phyloP scores from a whole-genome alignment of 2,797 vertebrate genomes.

The Enteromius afrohamiltoni region DNA sequence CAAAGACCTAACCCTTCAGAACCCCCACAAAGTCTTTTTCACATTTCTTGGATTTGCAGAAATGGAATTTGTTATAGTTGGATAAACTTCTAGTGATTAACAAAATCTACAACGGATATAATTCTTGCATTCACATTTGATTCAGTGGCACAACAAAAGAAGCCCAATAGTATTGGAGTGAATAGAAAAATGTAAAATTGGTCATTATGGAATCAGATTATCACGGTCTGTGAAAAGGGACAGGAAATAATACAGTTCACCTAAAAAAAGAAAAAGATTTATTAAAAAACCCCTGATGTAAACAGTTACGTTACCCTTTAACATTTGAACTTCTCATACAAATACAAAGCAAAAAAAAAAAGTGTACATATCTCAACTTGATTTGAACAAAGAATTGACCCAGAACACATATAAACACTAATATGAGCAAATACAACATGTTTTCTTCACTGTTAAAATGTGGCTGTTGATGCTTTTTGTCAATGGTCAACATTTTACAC shows the following conservation, averaged over 20 bases:
- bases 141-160: neutral
- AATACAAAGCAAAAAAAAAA: neutral
- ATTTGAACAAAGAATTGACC: too few relatives aligned
- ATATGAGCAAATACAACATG: neutral
- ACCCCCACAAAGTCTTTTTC: neutral
- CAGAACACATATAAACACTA: neutral
- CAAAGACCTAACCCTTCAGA: neutral
- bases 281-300: too few relatives aligned
- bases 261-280: too few relatives aligned
- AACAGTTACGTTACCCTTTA: neutral
- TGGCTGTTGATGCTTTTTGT: neutral
- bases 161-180: neutral
- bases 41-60: neutral
- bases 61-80: neutral
- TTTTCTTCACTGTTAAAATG: neutral
- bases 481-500: neutral
- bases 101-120: neutral
- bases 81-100: neutral
- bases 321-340: neutral
- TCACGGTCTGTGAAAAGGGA: too few relatives aligned
- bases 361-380: too few relatives aligned
- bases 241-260: too few relatives aligned
- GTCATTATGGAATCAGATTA: neutral
- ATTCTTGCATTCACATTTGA: neutral
- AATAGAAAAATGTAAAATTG: neutral